Evolutionary conservation across 2,797 vertebrate species (phyloP), one percentile per base, ranked within the genome.

Genomic region (Pangasius mekongensis): DNA sequence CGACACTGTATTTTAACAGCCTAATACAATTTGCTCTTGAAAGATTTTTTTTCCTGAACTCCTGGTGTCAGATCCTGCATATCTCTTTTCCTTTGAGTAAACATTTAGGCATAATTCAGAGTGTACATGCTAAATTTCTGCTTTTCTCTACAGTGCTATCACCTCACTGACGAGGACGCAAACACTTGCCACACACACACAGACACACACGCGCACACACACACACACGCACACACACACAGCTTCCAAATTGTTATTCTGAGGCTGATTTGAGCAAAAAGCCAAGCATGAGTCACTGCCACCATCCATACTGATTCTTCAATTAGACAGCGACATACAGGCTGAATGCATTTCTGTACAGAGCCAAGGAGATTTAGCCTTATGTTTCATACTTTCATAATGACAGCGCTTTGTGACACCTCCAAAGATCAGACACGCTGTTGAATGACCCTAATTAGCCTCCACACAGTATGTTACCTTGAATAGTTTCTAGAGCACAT

Each of bases 331-430:
- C 76, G 33, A 86, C 83, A 90, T 90, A 87, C 85, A 87, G 85
- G 83, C 89, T 89, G 93, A 92, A 87, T 74, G 58, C 89, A 88
- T 90, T 90, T 90, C 89, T 56, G 58, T 90, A 87, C 88, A 82
- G 88, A 86, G 86, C 87, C 83, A 87, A 71, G 89, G 87, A 90
- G 91, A 89, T 90, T 80, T 87, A 67, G 85, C 83, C 87, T 83
- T 62, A 62, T 69, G 85, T 89, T 89, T 88, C 86, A 89, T 89
- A 62, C 85, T 78, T n/a, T 86, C 83, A 77, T 89, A 89, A 89
- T 84, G 88, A 90, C 83, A 43, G 47, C 3, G 84, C 87, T 84
- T 77, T 84, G 87, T 66, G 78, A 88, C 89, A 90, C 88, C 80
- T 85, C 87, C 64, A 27, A 87, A 86, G 78, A 78, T 81, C 87